Evolutionary conservation across 53 echinoderm and acorn worm genomes (phyloP).

Genomic region (Antedon mediterranea): DNA sequence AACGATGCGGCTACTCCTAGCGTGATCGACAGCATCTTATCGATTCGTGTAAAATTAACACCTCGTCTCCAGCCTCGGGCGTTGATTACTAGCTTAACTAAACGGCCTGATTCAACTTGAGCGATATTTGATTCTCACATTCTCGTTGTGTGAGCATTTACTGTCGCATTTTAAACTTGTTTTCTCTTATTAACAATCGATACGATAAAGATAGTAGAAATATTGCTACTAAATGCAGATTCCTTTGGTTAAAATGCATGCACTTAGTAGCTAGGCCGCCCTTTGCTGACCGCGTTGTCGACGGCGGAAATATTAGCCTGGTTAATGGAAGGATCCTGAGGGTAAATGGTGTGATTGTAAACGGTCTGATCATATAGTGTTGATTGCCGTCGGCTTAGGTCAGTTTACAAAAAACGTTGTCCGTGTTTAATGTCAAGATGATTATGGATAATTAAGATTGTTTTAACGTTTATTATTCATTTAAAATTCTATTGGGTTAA

Average conservation of each 20-base stretch:
- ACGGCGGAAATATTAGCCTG: not conserved
- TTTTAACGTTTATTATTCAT: no score
- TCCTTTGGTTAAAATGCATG: not conserved
- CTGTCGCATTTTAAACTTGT: conserved; percentile 1
- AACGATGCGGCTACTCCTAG: not conserved
- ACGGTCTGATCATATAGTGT: not conserved
- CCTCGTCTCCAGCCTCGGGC: not conserved
- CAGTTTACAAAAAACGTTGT: not conserved
- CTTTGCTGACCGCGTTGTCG: not conserved
- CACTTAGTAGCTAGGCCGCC: not conserved
- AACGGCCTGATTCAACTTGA: not conserved
- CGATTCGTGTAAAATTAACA: not conserved
- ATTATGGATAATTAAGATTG: no score
- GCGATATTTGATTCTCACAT: not conserved
- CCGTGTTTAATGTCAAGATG: no score
- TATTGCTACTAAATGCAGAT: not conserved
- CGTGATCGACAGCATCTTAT: not conserved
- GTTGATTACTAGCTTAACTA: not conserved
- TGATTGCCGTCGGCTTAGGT: not conserved
- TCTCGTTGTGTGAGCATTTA: not conserved
- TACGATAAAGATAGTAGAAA: not conserved
- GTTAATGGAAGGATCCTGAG: not conserved
- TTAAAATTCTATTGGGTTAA: no score
- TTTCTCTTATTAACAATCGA: not conserved
- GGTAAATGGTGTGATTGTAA: not conserved